Percentiles rank a stretch among this genome's conserved stretches.
phyloP scores from a whole-genome alignment of 2,113 vertebrate species.

The Cyrtonyx montezumae region DNA sequence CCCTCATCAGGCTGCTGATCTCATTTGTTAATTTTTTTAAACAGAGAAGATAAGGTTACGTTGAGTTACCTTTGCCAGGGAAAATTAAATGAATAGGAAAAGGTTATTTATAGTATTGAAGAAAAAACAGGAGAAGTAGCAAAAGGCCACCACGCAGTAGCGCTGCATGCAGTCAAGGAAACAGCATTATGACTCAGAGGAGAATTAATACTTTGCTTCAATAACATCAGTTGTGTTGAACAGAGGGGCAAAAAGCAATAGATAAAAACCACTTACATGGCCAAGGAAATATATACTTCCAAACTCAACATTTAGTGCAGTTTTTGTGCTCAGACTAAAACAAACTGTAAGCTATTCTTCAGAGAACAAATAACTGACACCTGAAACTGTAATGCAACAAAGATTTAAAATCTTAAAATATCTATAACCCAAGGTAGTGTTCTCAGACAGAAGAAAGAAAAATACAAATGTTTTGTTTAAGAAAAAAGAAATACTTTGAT shows the following conservation, averaged over 20 bases:
- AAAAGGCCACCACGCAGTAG: background rate
- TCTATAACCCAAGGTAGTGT: background rate
- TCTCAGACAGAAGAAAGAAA: background rate
- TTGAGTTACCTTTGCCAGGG: background rate
- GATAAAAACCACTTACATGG: background rate
- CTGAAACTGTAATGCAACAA: background rate
- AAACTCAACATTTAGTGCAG: background rate
- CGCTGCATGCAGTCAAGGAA: background rate
- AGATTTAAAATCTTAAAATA: background rate
- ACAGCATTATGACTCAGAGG: background rate
- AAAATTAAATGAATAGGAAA: background rate
- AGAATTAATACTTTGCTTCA: background rate
- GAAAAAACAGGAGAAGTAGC: background rate
- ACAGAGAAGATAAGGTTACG: background rate
- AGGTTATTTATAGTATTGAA: background rate
- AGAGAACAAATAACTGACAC: background rate
- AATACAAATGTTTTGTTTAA: background rate
- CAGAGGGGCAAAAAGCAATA: rapidly evolving
- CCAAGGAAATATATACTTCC: background rate
- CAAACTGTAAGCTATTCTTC: background rate
- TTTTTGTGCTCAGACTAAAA: background rate
- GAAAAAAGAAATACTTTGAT: background rate
- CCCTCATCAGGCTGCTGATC: background rate
- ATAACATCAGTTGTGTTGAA: background rate
- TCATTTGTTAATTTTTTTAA: background rate